These are phyloP conservation scores for Ciconia stormi DNA, from an alignment of 2,113 vertebrate genomes.

Conservation along the genomic window DNA sequence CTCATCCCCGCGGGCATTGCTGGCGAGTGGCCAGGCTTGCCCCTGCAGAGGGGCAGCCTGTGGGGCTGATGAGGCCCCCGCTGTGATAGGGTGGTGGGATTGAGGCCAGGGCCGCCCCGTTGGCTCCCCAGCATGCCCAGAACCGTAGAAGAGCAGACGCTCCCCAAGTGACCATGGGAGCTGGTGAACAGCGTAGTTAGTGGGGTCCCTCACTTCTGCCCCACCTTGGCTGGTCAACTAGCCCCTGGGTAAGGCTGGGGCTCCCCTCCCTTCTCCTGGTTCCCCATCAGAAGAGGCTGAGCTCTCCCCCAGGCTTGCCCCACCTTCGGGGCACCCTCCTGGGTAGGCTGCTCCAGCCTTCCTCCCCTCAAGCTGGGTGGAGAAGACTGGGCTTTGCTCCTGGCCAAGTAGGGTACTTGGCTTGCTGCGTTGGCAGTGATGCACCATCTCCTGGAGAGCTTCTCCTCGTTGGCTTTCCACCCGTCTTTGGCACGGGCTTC, in stretches of 20 bases:
- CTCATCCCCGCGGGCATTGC: background rate
- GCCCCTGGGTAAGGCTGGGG: background rate
- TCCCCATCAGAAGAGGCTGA: background rate
- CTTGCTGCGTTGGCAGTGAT: background rate
- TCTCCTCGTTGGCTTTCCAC: background rate
- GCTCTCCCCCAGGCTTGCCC: background rate
- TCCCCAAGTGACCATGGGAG: background rate
- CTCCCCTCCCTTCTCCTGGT: background rate
- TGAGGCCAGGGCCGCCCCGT: background rate
- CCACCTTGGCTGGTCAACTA: background rate
- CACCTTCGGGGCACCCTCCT: background rate
- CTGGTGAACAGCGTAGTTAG: background rate
- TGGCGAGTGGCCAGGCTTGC: rapidly evolving
- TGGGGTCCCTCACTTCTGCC: background rate
- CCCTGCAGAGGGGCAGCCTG: background rate
- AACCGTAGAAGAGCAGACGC: background rate
- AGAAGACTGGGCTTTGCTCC: background rate
- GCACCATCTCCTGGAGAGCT: background rate
- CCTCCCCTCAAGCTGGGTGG: background rate
- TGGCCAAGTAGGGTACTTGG: conserved; percentile 1
- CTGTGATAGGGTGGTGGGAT: too few relatives aligned
- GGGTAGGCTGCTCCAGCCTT: background rate
- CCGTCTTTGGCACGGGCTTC: rapidly evolving
- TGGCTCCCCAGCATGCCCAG: background rate
- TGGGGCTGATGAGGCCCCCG: background rate